Percentiles rank a stretch among this genome's conserved stretches.
phyloP scores from a whole-genome alignment of 2,888 invertebrate genomes.

The Julus scanicus region DNA sequence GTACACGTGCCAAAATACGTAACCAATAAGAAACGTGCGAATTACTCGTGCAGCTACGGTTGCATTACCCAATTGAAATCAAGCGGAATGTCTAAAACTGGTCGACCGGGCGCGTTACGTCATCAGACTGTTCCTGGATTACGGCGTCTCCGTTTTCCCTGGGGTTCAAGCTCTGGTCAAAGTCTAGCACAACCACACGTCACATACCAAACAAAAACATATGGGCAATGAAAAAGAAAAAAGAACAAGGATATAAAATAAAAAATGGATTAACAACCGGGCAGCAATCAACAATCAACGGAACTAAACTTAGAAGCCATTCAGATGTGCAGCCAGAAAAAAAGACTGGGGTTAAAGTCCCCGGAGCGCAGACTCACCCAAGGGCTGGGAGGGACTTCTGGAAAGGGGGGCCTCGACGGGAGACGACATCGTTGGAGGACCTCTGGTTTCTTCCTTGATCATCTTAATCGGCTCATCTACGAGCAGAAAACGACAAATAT shows the following conservation, averaged over 20 bases:
- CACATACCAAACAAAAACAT: background rate
- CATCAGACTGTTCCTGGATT: no score
- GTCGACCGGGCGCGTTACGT: no score
- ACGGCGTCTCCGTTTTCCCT: conserved; percentile 1
- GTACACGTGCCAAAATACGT: no score
- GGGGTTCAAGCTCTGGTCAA: no score
- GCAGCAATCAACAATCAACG: conserved; percentile 14
- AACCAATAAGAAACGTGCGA: no score
- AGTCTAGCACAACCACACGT: no score
- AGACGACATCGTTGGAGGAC: background rate
- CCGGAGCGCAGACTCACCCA: background rate
- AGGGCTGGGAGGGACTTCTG: background rate
- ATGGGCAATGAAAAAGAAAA: background rate
- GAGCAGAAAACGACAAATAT: no score
- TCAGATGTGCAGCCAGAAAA: background rate
- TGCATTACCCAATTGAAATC: no score
- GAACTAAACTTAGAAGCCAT: background rate
- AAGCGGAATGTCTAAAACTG: no score
- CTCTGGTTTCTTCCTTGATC: no score
- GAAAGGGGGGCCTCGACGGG: conserved; percentile 25
- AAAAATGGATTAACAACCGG: background rate
- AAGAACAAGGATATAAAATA: background rate
- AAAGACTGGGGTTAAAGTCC: background rate
- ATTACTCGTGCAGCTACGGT: no score
- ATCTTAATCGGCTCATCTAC: no score